These are phyloP conservation scores for Syngnathus scovelli DNA, from an alignment of 2,113 vertebrate genomes.

Conservation along the genomic window DNA sequence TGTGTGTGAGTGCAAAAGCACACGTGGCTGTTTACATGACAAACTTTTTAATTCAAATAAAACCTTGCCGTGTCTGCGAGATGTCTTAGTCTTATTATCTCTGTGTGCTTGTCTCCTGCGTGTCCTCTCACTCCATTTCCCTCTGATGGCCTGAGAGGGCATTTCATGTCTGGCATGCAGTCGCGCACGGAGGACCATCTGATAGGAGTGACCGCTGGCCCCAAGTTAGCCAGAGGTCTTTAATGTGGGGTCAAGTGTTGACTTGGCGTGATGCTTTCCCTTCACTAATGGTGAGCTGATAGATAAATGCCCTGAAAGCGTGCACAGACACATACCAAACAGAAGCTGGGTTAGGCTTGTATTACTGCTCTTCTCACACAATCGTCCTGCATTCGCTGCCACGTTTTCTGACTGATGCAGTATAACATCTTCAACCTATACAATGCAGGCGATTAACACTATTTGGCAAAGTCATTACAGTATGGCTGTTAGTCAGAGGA, in stretches of 20 bases:
- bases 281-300: conserved; percentile 42
- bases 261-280: conserved; percentile 34
- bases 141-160: conserved; percentile 34
- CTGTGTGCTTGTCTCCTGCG: conserved; percentile 20
- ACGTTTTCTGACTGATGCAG: conserved; percentile 5
- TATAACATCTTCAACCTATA: background rate
- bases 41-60: conserved; percentile 15
- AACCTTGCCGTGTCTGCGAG: conserved; percentile 26
- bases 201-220: conserved; percentile 29
- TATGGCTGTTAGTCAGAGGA: conserved; percentile 29
- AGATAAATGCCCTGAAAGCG: conserved; percentile 42
- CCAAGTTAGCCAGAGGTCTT: conserved; percentile 38
- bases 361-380: conserved; percentile 26
- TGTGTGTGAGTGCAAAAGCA: conserved; percentile 28
- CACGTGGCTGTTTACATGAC: conserved; percentile 24
- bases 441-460: background rate
- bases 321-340: conserved; percentile 29
- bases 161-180: conserved; percentile 44
- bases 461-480: conserved; percentile 1
- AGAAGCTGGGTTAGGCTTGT: conserved; percentile 14
- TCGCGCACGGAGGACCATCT: conserved; percentile 35
- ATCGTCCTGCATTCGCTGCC: conserved; percentile 16
- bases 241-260: conserved; percentile 47
- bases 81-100: conserved; percentile 10
- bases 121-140: conserved; percentile 44